Base-by-base conservation (phyloP, 2,113 vertebrate species). In the Alectura lathami region DNA sequence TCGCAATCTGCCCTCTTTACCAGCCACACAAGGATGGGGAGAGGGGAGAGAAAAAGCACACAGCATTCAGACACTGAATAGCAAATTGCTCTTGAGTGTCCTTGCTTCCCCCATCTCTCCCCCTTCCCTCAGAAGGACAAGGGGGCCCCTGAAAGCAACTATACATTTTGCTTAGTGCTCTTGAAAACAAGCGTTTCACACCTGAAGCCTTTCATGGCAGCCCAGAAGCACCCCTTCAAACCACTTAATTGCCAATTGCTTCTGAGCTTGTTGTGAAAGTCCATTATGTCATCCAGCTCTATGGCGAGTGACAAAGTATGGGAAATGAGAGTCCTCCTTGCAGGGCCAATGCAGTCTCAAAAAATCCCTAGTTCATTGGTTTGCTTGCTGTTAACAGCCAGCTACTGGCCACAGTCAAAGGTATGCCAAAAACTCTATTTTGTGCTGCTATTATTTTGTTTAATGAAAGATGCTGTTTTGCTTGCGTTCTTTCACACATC, bases 171-270 rank as follows among this genome's bases (percentile, higher is more conserved):
- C 98, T 97, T 98, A 99, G 98, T 98, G 98, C 99, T 99, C 99
- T 99, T 98, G 98, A 99, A 99, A 98, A 99, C 98, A 99, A 99
- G 98, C 98, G 98, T 99, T 99, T 99, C 99, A 99, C 99, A 99
- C 99, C 99, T 99, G 99, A 99, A 99, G 98, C 98, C 98, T 99
- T 99, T 99, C 98, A 98, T 98, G 88, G 98, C 97, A 98, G 98
- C 98, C 98, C 98, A 98, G 98, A 98, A 99, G 98, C 98, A 98
- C 98, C 99, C 99, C 99, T 99, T 99, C 98, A 99, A 99, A 99
- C 98, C 98, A 98, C 99, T 99, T 99, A 99, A 99, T 99, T 99
- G 99, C 98, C 99, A 99, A 99, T 99, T 99, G 99, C 99, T 98
- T 98, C 98, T 98, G 98, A 98, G 98, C 98, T 98, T 97, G 98